Percentiles rank a stretch among this genome's conserved stretches.
These are phyloP conservation scores for Hetaerina titia DNA, from an alignment of 2,888 invertebrate genomes.

Conservation along the genomic window DNA sequence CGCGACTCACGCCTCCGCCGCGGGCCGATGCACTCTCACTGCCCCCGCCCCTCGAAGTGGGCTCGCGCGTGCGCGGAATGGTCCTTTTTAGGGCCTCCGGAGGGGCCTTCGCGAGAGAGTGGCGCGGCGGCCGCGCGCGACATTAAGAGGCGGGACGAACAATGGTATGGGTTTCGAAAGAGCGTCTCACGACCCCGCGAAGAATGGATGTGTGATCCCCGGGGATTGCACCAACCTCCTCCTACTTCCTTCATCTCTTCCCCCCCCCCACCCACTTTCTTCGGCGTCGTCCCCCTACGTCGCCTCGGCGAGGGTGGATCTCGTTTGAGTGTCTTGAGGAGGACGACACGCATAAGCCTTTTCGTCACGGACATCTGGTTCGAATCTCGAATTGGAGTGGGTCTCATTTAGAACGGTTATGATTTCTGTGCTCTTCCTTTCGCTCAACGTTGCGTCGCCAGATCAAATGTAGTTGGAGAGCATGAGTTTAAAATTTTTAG, in stretches of 20 bases:
- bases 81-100: background rate
- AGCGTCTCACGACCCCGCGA: background rate
- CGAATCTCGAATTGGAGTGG: too few relatives aligned
- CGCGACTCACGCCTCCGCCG: background rate
- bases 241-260: background rate
- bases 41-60: background rate
- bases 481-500: too few relatives aligned
- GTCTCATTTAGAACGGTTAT: too few relatives aligned
- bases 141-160: background rate
- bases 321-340: too few relatives aligned
- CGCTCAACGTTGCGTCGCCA: too few relatives aligned
- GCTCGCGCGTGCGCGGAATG: background rate
- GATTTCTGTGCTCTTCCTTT: too few relatives aligned
- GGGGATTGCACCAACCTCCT: background rate
- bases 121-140: background rate
- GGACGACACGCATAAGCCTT: too few relatives aligned
- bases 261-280: background rate
- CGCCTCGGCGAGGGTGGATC: too few relatives aligned
- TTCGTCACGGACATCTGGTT: too few relatives aligned
- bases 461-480: too few relatives aligned
- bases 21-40: background rate
- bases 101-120: background rate
- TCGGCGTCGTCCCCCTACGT: too few relatives aligned
- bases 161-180: slow-evolving; percentile 16
- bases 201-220: background rate